Evolutionary conservation across 2,797 vertebrate species (phyloP).

Genomic region (Distichodus sexfasciatus): DNA sequence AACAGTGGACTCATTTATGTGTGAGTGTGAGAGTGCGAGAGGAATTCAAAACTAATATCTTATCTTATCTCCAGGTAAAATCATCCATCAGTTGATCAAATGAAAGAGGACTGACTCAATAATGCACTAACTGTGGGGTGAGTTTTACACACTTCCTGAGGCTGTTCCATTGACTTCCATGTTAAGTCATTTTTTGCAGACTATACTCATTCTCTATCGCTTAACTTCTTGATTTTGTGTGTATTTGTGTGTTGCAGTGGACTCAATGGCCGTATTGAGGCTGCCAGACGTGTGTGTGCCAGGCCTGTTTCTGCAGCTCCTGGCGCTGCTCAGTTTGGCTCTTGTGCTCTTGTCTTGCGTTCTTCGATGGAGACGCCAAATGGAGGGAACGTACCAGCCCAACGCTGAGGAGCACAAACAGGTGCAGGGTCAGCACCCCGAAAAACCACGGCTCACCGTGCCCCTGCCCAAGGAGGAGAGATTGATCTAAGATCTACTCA

Average conservation of each 20-base stretch:
- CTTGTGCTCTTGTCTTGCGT: slow-evolving; percentile 72
- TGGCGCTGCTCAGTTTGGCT: slow-evolving; percentile 63
- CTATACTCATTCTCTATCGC: background rate
- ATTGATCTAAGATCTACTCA: slow-evolving; percentile 88
- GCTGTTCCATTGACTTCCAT: too few relatives aligned
- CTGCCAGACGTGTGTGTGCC: slow-evolving; percentile 11
- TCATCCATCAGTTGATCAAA: background rate
- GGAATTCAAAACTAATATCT: background rate
- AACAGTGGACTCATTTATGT: slow-evolving; percentile 12
- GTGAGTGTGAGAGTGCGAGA: slow-evolving; percentile 2
- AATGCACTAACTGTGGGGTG: background rate
- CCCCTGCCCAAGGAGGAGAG: slow-evolving; percentile 87
- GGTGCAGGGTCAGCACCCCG: slow-evolving; percentile 57
- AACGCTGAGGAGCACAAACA: slow-evolving; percentile 83
- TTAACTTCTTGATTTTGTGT: background rate
- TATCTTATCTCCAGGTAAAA: background rate
- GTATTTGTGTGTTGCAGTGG: slow-evolving; percentile 4
- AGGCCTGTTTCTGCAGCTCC: background rate
- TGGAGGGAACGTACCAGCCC: slow-evolving; percentile 83
- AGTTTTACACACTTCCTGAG: background rate
- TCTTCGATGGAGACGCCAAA: slow-evolving; percentile 79
- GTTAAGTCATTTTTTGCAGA: background rate
- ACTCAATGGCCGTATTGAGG: slow-evolving; percentile 51
- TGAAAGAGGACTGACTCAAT: slow-evolving; percentile 4
- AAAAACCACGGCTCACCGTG: slow-evolving; percentile 70